phyloP scores from a whole-genome alignment of 2,797 vertebrate genomes.

The Betta splendens region DNA sequence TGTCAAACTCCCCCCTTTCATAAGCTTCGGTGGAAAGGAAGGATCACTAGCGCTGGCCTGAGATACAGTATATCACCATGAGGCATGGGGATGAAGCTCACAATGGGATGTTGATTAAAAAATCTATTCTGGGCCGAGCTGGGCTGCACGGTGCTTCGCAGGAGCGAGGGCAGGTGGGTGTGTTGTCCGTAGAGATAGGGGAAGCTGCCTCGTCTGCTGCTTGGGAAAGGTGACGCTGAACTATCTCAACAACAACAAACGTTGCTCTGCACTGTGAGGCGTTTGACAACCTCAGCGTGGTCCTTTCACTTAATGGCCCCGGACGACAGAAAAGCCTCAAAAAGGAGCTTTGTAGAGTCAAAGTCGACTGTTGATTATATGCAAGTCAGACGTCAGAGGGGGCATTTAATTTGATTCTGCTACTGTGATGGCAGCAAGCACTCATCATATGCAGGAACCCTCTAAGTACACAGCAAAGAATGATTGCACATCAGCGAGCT shows the following conservation, averaged over 20 bases:
- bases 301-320: conserved; percentile 15
- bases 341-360: conserved; percentile 1
- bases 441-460: conserved; percentile 37
- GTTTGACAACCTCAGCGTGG: background rate
- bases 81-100: conserved; percentile 41
- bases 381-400: conserved; percentile 29
- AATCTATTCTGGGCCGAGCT: conserved; percentile 45
- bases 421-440: conserved; percentile 22
- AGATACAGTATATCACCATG: conserved; percentile 49
- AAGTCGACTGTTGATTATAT: conserved; percentile 50
- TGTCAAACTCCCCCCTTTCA: conserved; percentile 59
- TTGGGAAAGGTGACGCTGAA: conserved; percentile 20
- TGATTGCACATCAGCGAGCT: conserved; percentile 67
- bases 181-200: conserved; percentile 37
- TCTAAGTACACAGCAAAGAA: conserved; percentile 51
- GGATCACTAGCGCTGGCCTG: conserved; percentile 43
- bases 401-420: conserved; percentile 45
- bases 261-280: conserved; percentile 16
- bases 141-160: conserved; percentile 5
- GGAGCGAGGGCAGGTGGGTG: conserved; percentile 40
- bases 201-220: conserved; percentile 33
- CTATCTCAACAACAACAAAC: conserved; percentile 24
- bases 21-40: conserved; percentile 34
- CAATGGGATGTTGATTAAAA: conserved; percentile 66
- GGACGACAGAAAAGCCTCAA: conserved; percentile 9